A percentile compares a stretch with the other conserved stretches of the same genome.
Evolutionary conservation across 2,797 vertebrate genomes (phyloP).

Genomic region (Characodon lateralis): DNA sequence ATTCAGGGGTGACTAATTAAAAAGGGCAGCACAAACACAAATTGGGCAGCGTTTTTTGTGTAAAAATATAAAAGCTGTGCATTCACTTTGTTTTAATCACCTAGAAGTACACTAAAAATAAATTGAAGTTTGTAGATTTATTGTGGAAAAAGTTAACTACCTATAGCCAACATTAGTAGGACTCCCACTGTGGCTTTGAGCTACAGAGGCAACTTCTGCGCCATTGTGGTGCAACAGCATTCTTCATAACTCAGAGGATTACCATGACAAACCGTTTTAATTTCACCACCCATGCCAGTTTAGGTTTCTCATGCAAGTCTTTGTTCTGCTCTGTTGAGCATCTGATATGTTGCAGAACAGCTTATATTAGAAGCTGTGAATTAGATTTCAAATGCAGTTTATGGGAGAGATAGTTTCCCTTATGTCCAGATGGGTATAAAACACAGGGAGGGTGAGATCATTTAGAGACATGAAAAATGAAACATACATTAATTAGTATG

Average conservation of each 20-base stretch:
- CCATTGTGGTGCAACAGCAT: not conserved
- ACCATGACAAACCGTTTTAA: not conserved
- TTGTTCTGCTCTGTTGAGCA: not conserved
- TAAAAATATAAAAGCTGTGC: no score
- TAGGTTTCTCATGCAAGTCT: not conserved
- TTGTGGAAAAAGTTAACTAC: not conserved
- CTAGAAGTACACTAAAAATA: not conserved
- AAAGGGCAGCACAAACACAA: not conserved
- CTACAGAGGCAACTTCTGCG: not conserved
- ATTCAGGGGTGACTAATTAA: not conserved
- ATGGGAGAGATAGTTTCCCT: not conserved
- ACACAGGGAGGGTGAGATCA: slow-evolving; percentile 17
- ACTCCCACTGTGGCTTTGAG: not conserved
- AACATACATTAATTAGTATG: slow-evolving; percentile 26
- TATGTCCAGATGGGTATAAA: not conserved
- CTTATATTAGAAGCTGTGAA: not conserved
- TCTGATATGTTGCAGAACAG: not conserved
- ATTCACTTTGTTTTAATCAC: no score
- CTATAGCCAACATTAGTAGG: not conserved
- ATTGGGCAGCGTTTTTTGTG: no score
- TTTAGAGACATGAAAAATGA: slow-evolving; percentile 43
- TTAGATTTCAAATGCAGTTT: not conserved
- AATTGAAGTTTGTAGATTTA: no score
- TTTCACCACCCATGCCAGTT: not conserved
- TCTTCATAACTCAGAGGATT: not conserved